Conservation (phyloP, 2,888 invertebrate species). For the Taphrorychus bicolor region DNA sequence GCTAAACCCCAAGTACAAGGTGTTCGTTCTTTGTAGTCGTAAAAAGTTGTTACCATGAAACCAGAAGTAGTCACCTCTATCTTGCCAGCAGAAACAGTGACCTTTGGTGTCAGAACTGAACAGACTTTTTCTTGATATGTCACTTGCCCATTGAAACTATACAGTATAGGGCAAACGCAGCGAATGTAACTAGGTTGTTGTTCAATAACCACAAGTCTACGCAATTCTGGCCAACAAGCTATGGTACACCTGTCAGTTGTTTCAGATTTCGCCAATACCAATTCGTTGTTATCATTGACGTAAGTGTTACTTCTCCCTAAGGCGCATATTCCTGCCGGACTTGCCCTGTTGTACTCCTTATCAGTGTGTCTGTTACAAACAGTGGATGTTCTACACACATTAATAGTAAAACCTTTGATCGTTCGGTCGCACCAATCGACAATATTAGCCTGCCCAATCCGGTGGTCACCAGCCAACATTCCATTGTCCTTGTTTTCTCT, state of each 20-base stretch:
- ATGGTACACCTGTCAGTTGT: background rate
- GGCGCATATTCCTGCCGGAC: background rate
- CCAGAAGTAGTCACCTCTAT: no score
- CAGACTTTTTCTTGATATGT: background rate
- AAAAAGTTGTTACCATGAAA: no score
- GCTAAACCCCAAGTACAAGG: no score
- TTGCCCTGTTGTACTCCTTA: background rate
- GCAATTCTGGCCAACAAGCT: background rate
- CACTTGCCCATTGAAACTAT: background rate
- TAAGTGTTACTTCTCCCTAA: background rate
- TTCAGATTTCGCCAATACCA: background rate
- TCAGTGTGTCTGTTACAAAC: background rate
- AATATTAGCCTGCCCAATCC: no score
- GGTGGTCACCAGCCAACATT: no score
- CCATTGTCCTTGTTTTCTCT: no score
- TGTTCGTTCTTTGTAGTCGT: no score
- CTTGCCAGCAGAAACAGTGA: no score
- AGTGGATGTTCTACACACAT: background rate
- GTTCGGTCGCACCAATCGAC: no score
- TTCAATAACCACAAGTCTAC: background rate
- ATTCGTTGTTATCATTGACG: background rate
- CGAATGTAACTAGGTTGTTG: background rate
- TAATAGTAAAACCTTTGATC: background rate
- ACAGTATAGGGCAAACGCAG: background rate
- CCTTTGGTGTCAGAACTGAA: background rate